Percentiles rank a stretch among this genome's conserved stretches.
Evolutionary conservation across 2,888 invertebrate genomes (phyloP).

Genomic region (Amiota communis): DNA sequence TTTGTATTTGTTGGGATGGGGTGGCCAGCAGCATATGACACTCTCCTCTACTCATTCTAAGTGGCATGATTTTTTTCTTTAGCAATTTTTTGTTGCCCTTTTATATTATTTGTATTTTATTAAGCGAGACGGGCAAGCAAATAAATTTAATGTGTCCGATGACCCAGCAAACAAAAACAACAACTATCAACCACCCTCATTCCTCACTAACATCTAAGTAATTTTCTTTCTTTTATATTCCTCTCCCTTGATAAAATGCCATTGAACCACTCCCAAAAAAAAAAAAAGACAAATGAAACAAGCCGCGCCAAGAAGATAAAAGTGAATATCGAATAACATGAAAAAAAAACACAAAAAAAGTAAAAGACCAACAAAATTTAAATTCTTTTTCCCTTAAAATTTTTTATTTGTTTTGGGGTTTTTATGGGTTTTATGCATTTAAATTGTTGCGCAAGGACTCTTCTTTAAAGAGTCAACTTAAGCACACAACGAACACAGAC

Average conservation of each 20-base stretch:
- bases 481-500: background rate
- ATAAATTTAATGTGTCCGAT: slow-evolving; percentile 6
- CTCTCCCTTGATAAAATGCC: background rate
- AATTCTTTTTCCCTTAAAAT: too few species aligned
- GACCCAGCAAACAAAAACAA: background rate
- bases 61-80: background rate
- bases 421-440: background rate
- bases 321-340: too few species aligned
- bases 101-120: background rate
- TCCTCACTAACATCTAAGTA: background rate
- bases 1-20: background rate
- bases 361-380: too few species aligned
- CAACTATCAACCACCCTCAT: background rate
- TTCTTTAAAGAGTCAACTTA: slow-evolving; percentile 11
- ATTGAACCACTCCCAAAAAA: slow-evolving; percentile 12
- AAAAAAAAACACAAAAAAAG: too few species aligned
- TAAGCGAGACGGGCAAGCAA: background rate
- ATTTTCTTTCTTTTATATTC: slow-evolving; percentile 10
- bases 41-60: background rate
- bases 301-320: too few species aligned
- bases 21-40: background rate
- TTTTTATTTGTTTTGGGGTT: too few species aligned
- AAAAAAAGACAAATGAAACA: background rate
- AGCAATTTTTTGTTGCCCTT: background rate
- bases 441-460: background rate